These are phyloP conservation scores for Pocota personata DNA, from an alignment of 2,888 invertebrate genomes.

Conservation along the genomic window DNA sequence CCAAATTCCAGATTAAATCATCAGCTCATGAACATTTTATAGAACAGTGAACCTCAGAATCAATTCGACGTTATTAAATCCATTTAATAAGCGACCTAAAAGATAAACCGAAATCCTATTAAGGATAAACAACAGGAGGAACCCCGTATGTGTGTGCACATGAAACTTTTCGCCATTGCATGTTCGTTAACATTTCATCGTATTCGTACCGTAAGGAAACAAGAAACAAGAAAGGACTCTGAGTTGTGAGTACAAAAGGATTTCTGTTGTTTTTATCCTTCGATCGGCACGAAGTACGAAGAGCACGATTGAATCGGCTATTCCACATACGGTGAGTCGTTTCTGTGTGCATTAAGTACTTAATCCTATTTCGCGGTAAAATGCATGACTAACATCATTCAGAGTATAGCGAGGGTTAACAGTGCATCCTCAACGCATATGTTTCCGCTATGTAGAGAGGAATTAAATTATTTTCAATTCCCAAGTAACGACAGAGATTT, in stretches of 20 bases:
- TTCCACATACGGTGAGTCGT: neutral
- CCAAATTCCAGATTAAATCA: slow-evolving; percentile 26
- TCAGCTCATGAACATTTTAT: neutral
- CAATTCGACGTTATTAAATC: slow-evolving; percentile 28
- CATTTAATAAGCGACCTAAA: slow-evolving; percentile 28
- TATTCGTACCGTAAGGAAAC: neutral
- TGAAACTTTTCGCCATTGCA: slow-evolving; percentile 1
- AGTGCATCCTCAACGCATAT: slow-evolving; percentile 47
- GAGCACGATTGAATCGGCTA: slow-evolving; percentile 17
- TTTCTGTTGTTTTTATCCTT: slow-evolving; percentile 39
- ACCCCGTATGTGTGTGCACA: neutral
- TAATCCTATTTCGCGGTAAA: slow-evolving; percentile 71
- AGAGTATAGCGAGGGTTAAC: neutral
- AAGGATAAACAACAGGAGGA: slow-evolving; percentile 41
- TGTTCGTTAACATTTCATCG: slow-evolving; percentile 20
- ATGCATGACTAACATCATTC: slow-evolving; percentile 54
- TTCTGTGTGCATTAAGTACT: slow-evolving; percentile 44
- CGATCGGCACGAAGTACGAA: slow-evolving; percentile 12
- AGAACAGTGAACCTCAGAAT: neutral
- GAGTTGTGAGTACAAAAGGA: slow-evolving; percentile 6
- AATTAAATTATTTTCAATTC: slow-evolving; percentile 58
- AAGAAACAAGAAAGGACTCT: slow-evolving; percentile 13
- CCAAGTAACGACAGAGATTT: slow-evolving; percentile 33
- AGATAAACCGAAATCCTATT: slow-evolving; percentile 56
- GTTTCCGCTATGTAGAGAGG: slow-evolving; percentile 19